These are phyloP conservation scores for Dysdera silvatica DNA, from an alignment of 1,140 invertebrate genomes.

Conservation along the genomic window DNA sequence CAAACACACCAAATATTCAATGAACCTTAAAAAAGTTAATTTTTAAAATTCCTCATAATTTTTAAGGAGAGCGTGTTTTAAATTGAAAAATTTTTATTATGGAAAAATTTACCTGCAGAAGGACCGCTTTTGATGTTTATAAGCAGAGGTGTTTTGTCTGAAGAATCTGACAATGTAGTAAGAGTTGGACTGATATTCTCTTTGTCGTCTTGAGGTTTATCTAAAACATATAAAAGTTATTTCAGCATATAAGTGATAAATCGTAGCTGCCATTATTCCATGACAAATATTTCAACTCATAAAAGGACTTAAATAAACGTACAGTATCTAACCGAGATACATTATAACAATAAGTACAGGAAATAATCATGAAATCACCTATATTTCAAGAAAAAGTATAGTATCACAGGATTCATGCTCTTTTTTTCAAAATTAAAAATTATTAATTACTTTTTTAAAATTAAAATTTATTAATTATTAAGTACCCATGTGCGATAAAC, in stretches of 20 bases:
- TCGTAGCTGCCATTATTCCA: background rate
- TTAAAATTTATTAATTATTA: no score
- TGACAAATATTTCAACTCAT: background rate
- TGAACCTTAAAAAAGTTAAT: constrained; percentile 23
- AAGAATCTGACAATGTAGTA: constrained; percentile 39
- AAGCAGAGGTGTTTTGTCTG: constrained; percentile 43
- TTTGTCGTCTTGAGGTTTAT: constrained; percentile 56
- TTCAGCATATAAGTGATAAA: background rate
- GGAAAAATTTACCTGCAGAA: constrained; percentile 32
- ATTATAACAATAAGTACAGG: no score
- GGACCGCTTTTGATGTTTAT: constrained; percentile 34
- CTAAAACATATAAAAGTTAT: background rate
- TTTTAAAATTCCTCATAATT: background rate
- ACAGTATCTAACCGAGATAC: background rate
- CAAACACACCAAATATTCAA: no score
- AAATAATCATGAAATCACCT: no score
- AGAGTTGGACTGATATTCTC: constrained; percentile 41
- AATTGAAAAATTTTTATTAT: background rate
- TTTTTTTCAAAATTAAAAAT: no score
- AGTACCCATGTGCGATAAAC: no score
- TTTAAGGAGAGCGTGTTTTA: background rate
- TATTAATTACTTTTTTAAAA: no score
- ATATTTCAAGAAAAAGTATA: no score
- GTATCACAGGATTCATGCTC: no score
- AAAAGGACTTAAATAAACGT: background rate